Evolutionary conservation across 2,888 invertebrate genomes (phyloP), one percentile per base, ranked within the genome.

Genomic region (Ornithoptera priamus): DNA sequence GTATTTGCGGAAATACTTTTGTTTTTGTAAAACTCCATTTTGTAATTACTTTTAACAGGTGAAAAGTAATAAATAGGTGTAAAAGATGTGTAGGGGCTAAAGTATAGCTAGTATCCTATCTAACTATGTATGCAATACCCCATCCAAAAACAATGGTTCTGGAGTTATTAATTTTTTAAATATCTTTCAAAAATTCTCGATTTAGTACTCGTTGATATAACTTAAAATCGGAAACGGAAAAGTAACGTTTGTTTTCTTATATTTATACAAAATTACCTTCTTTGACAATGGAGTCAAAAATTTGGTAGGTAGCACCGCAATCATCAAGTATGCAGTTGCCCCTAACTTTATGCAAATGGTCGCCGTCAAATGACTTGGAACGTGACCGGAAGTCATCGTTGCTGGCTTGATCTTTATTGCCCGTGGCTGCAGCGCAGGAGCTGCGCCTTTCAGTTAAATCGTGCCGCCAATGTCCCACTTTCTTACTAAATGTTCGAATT

Each of bases 221-320:
- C 3, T 50, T 17, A 50, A 50, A 50, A 17, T 2, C 1, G 2
- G 15, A 50, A 30, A 5, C 5, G 3, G 50, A 50, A 50, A 50
- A 7, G 15, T 12, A 12, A 18, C 12, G 2, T 50, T 50, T 50
- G 15, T 50, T 18, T 50, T 17, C 18, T 17, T 10, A 57, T n/a
- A 18, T 7, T 20, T 57, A 57, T 57, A 15, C 12, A 24, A 20
- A 72, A 70, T 73, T 89, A 92, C 92, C 92, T 90, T 92, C 90
- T 85, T 82, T 85, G 39, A 97, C 91, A 80, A 97, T 97, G 75
- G 94, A 93, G 75, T 97, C 96, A 85, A 95, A 97, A 79, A 97
- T 97, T 82, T 95, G 94, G 82, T 97, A 97, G 7, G 97, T 97
- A 12, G 96, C 94, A 66, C 95, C 97, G 81, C 97, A 96, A 81